Conservation (phyloP, 64 coral and sea anemone species). For the Exaiptasia diaphana region DNA sequence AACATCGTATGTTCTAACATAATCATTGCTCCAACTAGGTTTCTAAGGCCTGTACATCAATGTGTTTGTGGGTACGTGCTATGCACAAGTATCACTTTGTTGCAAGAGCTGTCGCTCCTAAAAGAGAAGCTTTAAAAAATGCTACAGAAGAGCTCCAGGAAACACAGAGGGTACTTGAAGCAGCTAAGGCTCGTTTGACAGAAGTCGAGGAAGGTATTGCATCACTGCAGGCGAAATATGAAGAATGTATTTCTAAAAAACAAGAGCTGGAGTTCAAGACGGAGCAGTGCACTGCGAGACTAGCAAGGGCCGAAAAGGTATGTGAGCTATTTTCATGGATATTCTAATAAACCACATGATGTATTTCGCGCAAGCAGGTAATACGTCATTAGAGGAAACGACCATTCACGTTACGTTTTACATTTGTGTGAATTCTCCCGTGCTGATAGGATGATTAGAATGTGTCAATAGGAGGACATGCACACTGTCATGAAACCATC, state of each 20-base stretch:
- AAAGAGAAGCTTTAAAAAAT: slow-evolving; percentile 88
- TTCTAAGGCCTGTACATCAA: slow-evolving; percentile 96
- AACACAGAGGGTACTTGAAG: slow-evolving; percentile 84
- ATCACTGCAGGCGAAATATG: slow-evolving; percentile 96
- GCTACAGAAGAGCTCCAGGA: slow-evolving; percentile 92
- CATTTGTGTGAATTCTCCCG: too few relatives aligned
- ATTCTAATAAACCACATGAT: too few relatives aligned
- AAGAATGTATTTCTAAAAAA: slow-evolving; percentile 95
- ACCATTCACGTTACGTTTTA: too few relatives aligned
- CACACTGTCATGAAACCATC: too few relatives aligned
- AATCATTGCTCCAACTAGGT: too few relatives aligned
- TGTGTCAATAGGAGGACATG: too few relatives aligned
- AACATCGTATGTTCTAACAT: too few relatives aligned
- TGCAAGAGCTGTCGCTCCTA: slow-evolving; percentile 89
- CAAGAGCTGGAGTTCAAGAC: slow-evolving; percentile 94
- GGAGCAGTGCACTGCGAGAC: slow-evolving; percentile 82
- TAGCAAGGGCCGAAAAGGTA: slow-evolving; percentile 93
- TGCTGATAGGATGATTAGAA: too few relatives aligned
- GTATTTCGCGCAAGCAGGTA: too few relatives aligned
- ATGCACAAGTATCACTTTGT: slow-evolving; percentile 99
- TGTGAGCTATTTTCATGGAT: not conserved
- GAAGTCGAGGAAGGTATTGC: slow-evolving; percentile 96
- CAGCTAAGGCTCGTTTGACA: slow-evolving; percentile 79
- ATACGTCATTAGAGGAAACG: too few relatives aligned
- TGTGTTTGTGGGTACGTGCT: slow-evolving; percentile 91